These are phyloP conservation scores for Mayetiola destructor DNA, from an alignment of 2,888 invertebrate species.

Conservation along the genomic window DNA sequence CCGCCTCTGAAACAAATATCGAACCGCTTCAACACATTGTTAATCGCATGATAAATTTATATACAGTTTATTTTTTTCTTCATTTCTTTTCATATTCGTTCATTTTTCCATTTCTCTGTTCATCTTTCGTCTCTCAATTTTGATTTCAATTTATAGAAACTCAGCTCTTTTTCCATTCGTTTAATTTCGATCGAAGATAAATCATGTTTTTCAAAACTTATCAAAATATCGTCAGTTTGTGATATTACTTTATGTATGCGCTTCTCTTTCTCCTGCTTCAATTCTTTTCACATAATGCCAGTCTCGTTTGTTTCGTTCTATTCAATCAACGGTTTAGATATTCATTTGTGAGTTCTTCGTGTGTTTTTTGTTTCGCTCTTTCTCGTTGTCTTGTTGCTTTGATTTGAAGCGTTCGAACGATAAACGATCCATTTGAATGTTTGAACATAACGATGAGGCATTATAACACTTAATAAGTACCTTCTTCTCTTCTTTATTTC, in stretches of 20 bases:
- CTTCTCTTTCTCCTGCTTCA: not conserved
- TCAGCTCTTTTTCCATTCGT: not conserved
- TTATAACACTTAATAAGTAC: not conserved
- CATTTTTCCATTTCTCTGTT: not conserved
- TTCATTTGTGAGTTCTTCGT: not conserved
- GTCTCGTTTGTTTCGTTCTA: not conserved
- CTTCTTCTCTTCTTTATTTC: not conserved
- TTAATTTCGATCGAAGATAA: not conserved
- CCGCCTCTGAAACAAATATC: too few species aligned
- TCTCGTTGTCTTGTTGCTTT: too few species aligned
- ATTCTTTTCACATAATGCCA: not conserved
- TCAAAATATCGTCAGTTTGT: not conserved
- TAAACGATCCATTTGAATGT: not conserved
- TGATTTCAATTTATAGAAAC: not conserved
- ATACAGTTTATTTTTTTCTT: too few species aligned
- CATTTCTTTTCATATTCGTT: not conserved
- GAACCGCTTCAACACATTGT: too few species aligned
- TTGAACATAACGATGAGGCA: not conserved
- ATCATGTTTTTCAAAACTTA: slow-evolving; percentile 11
- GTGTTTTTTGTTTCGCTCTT: not conserved
- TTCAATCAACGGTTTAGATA: too few species aligned
- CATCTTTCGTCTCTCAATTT: not conserved
- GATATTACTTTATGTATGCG: not conserved
- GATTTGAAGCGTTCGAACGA: too few species aligned
- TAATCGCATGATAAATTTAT: too few species aligned